Evolutionary conservation across 2,113 vertebrate species (phyloP).

Genomic region (Scophthalmus maximus): DNA sequence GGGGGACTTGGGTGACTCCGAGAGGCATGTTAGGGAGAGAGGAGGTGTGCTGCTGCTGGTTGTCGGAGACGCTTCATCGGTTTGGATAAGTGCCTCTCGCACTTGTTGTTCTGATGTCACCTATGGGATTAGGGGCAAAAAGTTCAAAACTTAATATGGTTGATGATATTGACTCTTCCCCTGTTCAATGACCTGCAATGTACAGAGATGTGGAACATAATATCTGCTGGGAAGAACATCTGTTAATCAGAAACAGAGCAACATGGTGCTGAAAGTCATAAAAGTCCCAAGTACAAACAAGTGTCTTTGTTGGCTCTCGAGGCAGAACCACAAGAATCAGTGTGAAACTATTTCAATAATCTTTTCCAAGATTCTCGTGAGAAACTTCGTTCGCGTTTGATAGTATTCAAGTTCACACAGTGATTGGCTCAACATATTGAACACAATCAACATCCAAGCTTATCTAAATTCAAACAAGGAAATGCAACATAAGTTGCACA

Average conservation of each 20-base stretch:
- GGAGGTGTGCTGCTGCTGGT: conserved; percentile 57
- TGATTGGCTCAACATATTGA: conserved; percentile 33
- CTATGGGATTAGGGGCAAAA: conserved; percentile 52
- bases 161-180: background rate
- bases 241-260: conserved; percentile 67
- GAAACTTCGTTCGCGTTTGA: conserved; percentile 37
- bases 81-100: conserved; percentile 41
- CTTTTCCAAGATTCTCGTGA: conserved; percentile 29
- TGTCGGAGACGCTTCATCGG: conserved; percentile 40
- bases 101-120: conserved; percentile 41
- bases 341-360: conserved; percentile 8
- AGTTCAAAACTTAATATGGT: conserved; percentile 9
- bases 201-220: conserved; percentile 10
- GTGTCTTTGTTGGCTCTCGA: conserved; percentile 7
- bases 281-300: background rate
- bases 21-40: conserved; percentile 41
- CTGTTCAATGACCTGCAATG: conserved; percentile 16
- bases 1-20: conserved; percentile 52
- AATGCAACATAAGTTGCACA: conserved; percentile 33
- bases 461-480: conserved; percentile 59
- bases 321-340: conserved; percentile 20
- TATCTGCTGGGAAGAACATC: conserved; percentile 29
- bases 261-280: conserved; percentile 14
- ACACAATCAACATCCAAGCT: conserved; percentile 24
- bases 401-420: conserved; percentile 33